Percentiles rank a stretch among this genome's conserved stretches.
Evolutionary conservation across 2,797 vertebrate genomes (phyloP).

Genomic region (Darevskia mixta): DNA sequence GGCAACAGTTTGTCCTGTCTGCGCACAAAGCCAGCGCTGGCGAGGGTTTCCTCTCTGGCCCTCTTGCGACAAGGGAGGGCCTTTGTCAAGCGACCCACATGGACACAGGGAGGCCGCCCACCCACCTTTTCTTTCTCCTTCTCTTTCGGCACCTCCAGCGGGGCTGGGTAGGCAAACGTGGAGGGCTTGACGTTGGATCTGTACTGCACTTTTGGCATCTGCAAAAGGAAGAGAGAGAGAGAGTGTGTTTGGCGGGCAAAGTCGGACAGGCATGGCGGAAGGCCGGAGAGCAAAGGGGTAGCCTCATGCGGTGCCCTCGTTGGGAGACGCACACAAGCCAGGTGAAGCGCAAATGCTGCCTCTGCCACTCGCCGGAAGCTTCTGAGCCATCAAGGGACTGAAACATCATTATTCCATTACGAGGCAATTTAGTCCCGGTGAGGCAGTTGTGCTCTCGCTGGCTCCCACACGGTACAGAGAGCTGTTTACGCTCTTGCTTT

Average conservation of each 20-base stretch:
- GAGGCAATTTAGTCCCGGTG: conserved; percentile 55
- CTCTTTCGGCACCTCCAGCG: conserved; percentile 98
- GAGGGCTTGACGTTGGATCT: conserved; percentile 99
- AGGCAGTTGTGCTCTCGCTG: conserved; percentile 47
- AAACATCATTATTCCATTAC: conserved; percentile 70
- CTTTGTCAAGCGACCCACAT: background rate
- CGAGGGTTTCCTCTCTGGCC: no score
- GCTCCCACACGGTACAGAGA: background rate
- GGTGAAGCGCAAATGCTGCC: conserved; percentile 61
- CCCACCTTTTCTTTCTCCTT: conserved; percentile 99
- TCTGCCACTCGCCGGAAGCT: conserved; percentile 62
- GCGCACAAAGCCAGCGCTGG: no score
- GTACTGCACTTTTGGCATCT: conserved; percentile 99
- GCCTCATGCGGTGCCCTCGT: conserved; percentile 60
- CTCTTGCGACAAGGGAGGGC: no score
- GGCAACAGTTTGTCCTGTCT: background rate
- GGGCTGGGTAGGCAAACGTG: conserved; percentile 97
- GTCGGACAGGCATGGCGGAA: conserved; percentile 21
- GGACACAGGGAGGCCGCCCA: background rate
- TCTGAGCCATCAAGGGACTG: conserved; percentile 52
- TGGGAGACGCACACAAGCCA: conserved; percentile 62
- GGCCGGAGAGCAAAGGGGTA: conserved; percentile 50
- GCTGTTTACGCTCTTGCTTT: conserved; percentile 59
- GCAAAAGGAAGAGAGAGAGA: conserved; percentile 56
- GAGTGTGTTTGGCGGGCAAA: background rate